Percentiles rank a stretch among this genome's conserved stretches.
Conservation (phyloP, 2,797 vertebrate genomes). For the Aratinga solstitialis region DNA sequence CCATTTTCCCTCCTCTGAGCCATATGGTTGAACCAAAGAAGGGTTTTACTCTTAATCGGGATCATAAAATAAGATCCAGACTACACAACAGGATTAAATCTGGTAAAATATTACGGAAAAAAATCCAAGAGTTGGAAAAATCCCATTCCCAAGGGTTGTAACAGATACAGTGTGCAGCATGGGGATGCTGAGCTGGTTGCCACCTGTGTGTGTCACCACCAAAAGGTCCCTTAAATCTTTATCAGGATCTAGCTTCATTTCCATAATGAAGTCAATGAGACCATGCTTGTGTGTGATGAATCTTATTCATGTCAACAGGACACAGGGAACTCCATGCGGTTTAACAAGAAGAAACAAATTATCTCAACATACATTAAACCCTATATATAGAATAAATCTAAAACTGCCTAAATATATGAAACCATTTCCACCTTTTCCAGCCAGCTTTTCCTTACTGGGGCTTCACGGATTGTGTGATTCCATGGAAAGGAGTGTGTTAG, state of each 20-base stretch:
- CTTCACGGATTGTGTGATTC: not conserved
- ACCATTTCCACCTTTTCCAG: not conserved
- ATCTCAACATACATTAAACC: not conserved
- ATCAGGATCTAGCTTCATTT: accelerated
- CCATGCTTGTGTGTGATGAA: accelerated
- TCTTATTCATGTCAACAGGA: not conserved
- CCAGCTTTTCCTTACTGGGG: accelerated
- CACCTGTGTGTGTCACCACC: accelerated
- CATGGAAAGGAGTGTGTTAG: not conserved
- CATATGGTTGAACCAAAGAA: accelerated
- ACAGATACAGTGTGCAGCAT: accelerated
- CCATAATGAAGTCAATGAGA: not conserved
- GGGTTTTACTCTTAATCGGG: accelerated
- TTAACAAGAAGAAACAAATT: not conserved
- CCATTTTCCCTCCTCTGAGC: accelerated
- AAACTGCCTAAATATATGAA: not conserved
- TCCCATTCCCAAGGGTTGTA: not conserved
- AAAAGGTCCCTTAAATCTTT: not conserved
- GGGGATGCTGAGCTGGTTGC: not conserved
- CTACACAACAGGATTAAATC: not conserved
- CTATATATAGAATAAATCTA: not conserved
- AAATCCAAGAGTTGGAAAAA: not conserved
- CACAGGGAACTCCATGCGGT: accelerated
- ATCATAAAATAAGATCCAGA: accelerated
- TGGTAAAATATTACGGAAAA: not conserved